These are phyloP conservation scores for Globodera rostochiensis DNA, from an alignment of 1,140 invertebrate genomes.

Conservation along the genomic window DNA sequence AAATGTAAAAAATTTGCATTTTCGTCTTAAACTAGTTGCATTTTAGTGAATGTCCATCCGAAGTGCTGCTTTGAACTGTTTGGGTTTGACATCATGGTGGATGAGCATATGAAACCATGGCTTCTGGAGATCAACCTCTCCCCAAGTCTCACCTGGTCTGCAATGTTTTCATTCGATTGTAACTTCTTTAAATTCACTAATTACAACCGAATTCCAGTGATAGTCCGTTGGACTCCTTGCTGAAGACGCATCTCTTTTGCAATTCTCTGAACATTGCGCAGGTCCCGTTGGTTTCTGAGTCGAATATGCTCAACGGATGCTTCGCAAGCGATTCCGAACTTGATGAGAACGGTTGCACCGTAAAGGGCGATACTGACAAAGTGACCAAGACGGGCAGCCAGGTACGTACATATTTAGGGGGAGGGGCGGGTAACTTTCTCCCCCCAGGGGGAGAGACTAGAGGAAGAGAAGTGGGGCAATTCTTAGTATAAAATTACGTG, in stretches of 20 bases:
- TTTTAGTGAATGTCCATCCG: conserved; percentile 66
- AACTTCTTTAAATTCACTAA: conserved; percentile 6
- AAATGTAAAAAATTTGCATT: conserved; percentile 15
- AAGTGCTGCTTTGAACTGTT: conserved; percentile 82
- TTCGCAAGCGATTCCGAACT: neutral
- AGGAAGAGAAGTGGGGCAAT: too few species aligned
- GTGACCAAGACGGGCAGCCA: neutral
- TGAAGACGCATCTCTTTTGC: conserved; percentile 69
- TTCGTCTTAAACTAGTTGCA: neutral
- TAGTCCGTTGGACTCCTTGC: conserved; percentile 69
- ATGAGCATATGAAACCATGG: conserved; percentile 88
- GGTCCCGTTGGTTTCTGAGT: conserved; percentile 55
- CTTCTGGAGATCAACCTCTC: conserved; percentile 87
- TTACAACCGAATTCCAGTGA: conserved; percentile 63
- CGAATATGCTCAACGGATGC: conserved; percentile 43
- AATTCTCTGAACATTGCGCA: conserved; percentile 69
- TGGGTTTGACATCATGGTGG: conserved; percentile 91
- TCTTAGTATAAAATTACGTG: too few species aligned
- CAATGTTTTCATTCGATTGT: conserved; percentile 9
- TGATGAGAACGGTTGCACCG: neutral
- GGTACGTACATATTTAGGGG: too few species aligned
- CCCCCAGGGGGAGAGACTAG: too few species aligned
- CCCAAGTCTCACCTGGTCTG: conserved; percentile 74
- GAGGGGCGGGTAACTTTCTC: too few species aligned
- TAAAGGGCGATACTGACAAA: neutral